A percentile compares a stretch with the other conserved stretches of the same genome.
These are phyloP conservation scores for Sarcophaga subvicina DNA, from an alignment of 2,888 invertebrate species.

Conservation along the genomic window DNA sequence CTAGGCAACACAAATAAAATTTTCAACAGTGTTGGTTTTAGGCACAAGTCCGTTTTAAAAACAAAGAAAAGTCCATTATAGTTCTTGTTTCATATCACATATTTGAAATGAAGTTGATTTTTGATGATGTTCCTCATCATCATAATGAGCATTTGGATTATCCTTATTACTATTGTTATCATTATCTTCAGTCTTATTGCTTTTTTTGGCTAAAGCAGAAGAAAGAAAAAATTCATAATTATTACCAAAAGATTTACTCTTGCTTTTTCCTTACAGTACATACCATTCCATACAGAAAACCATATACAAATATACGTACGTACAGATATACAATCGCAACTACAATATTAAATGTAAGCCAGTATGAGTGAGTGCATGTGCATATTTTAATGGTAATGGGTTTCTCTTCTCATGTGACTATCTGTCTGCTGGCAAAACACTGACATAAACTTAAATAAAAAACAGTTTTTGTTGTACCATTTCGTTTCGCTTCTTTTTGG, in stretches of 20 bases:
- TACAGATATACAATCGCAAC: not conserved
- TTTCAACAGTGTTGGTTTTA: no score
- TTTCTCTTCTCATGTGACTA: conserved; percentile 44
- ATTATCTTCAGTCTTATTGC: no score
- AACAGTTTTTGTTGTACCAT: not conserved
- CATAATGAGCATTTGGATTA: conserved; percentile 23
- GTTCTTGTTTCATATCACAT: conserved; percentile 43
- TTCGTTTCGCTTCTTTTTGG: conserved; percentile 46
- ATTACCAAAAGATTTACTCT: conserved; percentile 40
- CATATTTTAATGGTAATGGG: conserved; percentile 36
- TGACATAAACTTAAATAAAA: not conserved
- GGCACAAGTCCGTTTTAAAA: not conserved
- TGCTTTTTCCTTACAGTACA: not conserved
- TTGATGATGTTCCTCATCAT: conserved; percentile 8
- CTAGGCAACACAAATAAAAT: no score
- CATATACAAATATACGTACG: not conserved
- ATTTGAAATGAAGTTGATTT: conserved; percentile 34
- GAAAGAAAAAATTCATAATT: conserved; percentile 19
- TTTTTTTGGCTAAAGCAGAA: no score
- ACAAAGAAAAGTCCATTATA: conserved; percentile 61
- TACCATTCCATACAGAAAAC: not conserved
- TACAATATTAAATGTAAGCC: not conserved
- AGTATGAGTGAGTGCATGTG: not conserved
- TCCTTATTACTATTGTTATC: conserved; percentile 38
- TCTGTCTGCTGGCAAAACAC: conserved; percentile 30